Conservation (phyloP, 2,113 vertebrate genomes). For the Alouatta palliata region DNA sequence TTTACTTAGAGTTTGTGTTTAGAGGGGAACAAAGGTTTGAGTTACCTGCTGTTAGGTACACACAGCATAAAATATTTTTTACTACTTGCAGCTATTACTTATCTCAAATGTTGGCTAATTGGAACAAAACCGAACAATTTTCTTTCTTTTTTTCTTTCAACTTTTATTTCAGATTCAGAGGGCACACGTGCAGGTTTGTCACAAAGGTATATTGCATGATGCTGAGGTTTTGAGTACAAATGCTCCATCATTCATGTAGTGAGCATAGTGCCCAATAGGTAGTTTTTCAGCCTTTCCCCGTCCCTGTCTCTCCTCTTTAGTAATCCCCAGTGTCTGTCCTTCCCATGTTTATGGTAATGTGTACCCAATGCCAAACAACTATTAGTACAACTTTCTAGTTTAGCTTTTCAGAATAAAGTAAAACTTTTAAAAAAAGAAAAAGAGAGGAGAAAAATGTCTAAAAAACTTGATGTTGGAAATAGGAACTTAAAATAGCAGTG, state of each 20-base stretch:
- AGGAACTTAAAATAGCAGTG: slow-evolving; percentile 55
- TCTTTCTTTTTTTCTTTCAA: background rate
- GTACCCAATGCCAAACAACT: background rate
- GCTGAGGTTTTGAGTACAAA: no score
- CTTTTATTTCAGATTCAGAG: no score
- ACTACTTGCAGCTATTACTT: background rate
- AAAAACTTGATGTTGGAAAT: slow-evolving; percentile 16
- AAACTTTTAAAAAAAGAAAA: background rate
- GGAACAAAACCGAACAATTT: background rate
- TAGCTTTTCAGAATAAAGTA: slow-evolving; percentile 39
- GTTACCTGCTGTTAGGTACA: background rate
- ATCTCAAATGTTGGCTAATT: background rate
- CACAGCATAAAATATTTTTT: background rate
- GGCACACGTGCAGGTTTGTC: no score
- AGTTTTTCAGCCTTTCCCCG: no score
- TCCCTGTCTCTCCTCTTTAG: no score
- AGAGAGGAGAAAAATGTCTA: background rate
- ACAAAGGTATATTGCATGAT: no score
- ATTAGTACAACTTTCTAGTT: slow-evolving; percentile 23
- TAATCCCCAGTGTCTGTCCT: no score
- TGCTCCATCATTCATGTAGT: no score
- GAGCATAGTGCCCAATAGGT: no score
- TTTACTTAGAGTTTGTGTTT: background rate
- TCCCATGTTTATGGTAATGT: no score
- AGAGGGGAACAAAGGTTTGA: background rate